Conservation (phyloP, 2,113 vertebrate genomes). For the Heliornis fulica region DNA sequence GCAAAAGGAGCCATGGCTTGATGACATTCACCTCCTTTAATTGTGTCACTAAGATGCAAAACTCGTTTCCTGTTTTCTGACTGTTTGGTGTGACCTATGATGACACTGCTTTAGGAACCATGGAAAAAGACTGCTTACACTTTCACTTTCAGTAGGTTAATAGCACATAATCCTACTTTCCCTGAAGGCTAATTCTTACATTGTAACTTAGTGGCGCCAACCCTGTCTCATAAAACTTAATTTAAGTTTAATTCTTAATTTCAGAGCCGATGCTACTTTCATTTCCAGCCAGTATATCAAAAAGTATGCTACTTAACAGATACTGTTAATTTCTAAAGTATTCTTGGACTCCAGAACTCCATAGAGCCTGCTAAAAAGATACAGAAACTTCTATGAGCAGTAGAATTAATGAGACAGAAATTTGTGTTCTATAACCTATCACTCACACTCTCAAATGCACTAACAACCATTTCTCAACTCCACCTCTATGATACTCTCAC, state of each 20-base stretch:
- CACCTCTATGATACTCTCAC: neutral
- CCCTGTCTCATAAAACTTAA: constrained; percentile 52
- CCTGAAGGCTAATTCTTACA: constrained; percentile 47
- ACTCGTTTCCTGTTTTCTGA: constrained; percentile 51
- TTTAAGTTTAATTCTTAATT: too few species aligned
- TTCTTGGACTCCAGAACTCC: neutral
- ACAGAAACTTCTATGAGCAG: neutral
- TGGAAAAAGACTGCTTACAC: constrained; percentile 34
- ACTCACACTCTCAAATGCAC: neutral
- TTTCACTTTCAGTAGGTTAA: constrained; percentile 65
- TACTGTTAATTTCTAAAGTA: neutral
- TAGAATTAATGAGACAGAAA: neutral
- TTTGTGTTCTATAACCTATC: neutral
- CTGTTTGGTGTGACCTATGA: constrained; percentile 7
- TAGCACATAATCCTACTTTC: constrained; percentile 53
- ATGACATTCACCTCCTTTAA: constrained; percentile 35
- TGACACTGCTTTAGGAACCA: constrained; percentile 44
- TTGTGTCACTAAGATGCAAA: constrained; percentile 24
- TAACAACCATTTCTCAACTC: neutral
- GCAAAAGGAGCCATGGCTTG: neutral
- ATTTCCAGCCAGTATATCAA: constrained; percentile 38
- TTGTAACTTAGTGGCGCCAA: constrained; percentile 45
- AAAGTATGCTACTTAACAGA: neutral
- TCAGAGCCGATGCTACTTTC: constrained; percentile 47
- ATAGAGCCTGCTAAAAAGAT: neutral